Evolutionary conservation across 2,888 invertebrate species (phyloP), one percentile per base, ranked within the genome.

Genomic region (Biston betularia): DNA sequence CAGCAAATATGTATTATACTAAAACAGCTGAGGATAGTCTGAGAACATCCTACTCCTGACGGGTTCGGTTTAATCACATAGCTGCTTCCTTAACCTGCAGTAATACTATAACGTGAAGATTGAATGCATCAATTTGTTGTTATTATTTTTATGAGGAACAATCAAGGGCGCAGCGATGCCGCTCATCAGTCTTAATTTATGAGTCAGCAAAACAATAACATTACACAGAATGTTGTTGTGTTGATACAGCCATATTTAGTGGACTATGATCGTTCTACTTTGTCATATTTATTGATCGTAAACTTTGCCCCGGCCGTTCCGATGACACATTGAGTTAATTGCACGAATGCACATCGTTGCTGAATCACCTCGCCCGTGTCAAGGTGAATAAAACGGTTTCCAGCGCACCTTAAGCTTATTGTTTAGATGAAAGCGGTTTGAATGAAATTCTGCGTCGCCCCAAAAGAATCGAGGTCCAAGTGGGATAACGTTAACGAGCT

Each of bases 401-500:
- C 42, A 49, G 11, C 49, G 4, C 59, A 65, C 64, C 58, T 68
- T 63, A 64, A 70, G 58, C 45, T 48, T 62, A n/a, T 49, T 56
- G 40, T 65, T 66, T 33, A 49, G 63, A 68, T 62, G 68, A 76
- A 76, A 76, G 67, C 66, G 64, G 57, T 65, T 73, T 70, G 74
- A 73, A 75, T 73, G 70, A 75, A 74, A 71, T 70, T 74, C 73
- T 63, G 68, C 74, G 77, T 75, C 67, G 72, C 72, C 73, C 78
- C 76, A 76, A 75, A 79, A 75, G 80, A 81, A 88, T 85, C 80
- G 77, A 80, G 88, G 83, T 84, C 83, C 79, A 79, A 80, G 80
- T 78, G 77, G 88, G 89, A 92, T 92, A 87, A 87, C 84, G 87
- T 87, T 92, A 92, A 92, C 91, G 89, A 92, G 90, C 84, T 88